Base-by-base conservation (phyloP, 2,113 vertebrate species). In the Phasianus colchicus region DNA sequence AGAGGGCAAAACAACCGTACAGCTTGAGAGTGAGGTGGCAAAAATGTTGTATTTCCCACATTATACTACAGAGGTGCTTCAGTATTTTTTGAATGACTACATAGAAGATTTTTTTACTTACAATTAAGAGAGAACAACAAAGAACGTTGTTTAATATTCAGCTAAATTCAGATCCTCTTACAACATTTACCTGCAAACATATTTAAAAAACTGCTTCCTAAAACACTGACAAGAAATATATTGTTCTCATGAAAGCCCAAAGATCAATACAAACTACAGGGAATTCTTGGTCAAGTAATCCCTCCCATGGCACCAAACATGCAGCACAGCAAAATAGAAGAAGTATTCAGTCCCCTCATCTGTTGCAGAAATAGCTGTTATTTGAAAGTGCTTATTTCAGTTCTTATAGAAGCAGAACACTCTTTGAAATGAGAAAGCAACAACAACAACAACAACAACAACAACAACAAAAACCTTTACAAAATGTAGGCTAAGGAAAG, bases 401-500 rank as follows among this genome's bases (percentile, higher is more conserved):
- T 42, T 72, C 57, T 94, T 84, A 85, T 29, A 7, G 45, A 94
- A 88, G 54, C 24, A 58, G 20, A 88, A 3, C 1, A 4, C 40
- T 61, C 77, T 83, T 90, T 78, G 57, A 89, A 94, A 60, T 19
- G 52, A n/a, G n/a, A n/a, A n/a, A n/a, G n/a, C n/a, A n/a, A n/a
- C n/a, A n/a, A n/a, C n/a, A n/a, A n/a, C n/a, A n/a, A n/a, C n/a
- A n/a, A n/a, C n/a, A n/a, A n/a, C n/a, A n/a, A n/a, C n/a, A n/a
- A n/a, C n/a, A n/a, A n/a, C n/a, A n/a, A n/a, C n/a, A n/a, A n/a
- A 86, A 58, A 88, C 13, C 65, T 90, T 92, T 69, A 90, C 74
- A 92, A 96, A 89, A 69, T 10, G 25, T 14, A 52, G 3, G 13
- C 88, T 95, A 92, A 94, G 90, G 78, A 83, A 89, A 78, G 83